These are phyloP conservation scores for Drosophila formosana DNA, from an alignment of 2,888 invertebrate species.

Conservation along the genomic window DNA sequence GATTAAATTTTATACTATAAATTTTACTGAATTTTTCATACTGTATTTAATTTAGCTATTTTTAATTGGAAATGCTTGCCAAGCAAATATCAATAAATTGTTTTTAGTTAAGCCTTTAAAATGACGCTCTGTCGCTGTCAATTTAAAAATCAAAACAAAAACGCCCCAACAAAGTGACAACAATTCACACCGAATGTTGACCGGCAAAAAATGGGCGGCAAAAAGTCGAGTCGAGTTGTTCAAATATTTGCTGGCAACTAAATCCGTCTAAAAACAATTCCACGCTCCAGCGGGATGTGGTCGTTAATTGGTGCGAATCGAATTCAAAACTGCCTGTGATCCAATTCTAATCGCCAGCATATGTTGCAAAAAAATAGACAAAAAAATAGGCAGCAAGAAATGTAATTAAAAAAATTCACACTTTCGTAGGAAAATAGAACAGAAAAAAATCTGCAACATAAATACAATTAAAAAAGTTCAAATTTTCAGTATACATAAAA, in stretches of 20 bases:
- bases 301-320: slow-evolving; percentile 44
- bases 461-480: slow-evolving; percentile 49
- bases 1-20: not conserved
- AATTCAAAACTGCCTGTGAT: slow-evolving; percentile 22
- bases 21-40: not conserved
- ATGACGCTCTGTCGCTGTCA: not conserved
- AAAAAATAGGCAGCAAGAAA: slow-evolving; percentile 40
- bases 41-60: not conserved
- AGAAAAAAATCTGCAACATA: slow-evolving; percentile 30
- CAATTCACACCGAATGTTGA: slow-evolving; percentile 9
- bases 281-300: slow-evolving; percentile 24
- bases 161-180: not conserved
- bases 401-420: slow-evolving; percentile 68
- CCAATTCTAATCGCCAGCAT: slow-evolving; percentile 50
- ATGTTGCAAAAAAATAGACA: slow-evolving; percentile 16
- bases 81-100: slow-evolving; percentile 11
- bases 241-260: slow-evolving; percentile 41
- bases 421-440: slow-evolving; percentile 18
- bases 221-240: slow-evolving; percentile 7
- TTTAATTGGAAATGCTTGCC: not conserved
- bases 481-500: too few species aligned
- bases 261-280: slow-evolving; percentile 27
- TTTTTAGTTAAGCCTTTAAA: slow-evolving; percentile 16
- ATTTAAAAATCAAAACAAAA: not conserved
- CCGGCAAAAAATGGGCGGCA: not conserved